phyloP scores from a whole-genome alignment of 2,797 vertebrate species.

The Phataginus tricuspis region DNA sequence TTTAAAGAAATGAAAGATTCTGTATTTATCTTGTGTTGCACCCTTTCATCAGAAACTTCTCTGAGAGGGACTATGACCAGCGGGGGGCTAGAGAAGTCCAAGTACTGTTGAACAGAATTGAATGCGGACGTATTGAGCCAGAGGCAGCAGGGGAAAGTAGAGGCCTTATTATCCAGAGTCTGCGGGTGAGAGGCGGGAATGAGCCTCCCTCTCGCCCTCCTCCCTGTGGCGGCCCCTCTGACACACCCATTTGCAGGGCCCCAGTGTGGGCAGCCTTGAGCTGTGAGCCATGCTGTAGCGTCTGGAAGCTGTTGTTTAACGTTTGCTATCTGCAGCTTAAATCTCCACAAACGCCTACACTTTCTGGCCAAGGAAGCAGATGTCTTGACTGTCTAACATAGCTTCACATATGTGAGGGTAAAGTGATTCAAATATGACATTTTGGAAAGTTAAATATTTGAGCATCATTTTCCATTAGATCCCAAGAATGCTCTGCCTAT shows the following conservation, averaged over 20 bases:
- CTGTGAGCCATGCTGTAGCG: neutral
- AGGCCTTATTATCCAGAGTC: neutral
- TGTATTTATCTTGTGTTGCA: neutral
- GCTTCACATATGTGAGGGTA: conserved; percentile 64
- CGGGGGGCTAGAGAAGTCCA: neutral
- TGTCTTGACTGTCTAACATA: conserved; percentile 67
- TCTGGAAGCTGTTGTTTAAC: conserved; percentile 49
- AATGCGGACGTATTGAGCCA: neutral
- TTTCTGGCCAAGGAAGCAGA: conserved; percentile 68
- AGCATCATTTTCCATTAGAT: conserved; percentile 57
- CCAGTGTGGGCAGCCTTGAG: neutral
- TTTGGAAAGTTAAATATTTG: conserved; percentile 77
- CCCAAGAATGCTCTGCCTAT: conserved; percentile 17
- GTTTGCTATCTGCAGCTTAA: neutral
- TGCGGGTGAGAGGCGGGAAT: neutral
- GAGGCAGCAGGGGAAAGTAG: neutral
- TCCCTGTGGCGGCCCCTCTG: neutral
- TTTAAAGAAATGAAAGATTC: neutral
- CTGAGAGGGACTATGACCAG: neutral
- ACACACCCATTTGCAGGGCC: neutral
- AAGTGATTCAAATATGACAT: conserved; percentile 80
- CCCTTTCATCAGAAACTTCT: neutral
- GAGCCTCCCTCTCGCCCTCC: neutral
- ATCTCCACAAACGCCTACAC: neutral
- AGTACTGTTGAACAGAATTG: neutral